Percentiles rank a stretch among this genome's conserved stretches.
phyloP scores from a whole-genome alignment of 2,113 vertebrate species.

The Dromiciops gliroides region DNA sequence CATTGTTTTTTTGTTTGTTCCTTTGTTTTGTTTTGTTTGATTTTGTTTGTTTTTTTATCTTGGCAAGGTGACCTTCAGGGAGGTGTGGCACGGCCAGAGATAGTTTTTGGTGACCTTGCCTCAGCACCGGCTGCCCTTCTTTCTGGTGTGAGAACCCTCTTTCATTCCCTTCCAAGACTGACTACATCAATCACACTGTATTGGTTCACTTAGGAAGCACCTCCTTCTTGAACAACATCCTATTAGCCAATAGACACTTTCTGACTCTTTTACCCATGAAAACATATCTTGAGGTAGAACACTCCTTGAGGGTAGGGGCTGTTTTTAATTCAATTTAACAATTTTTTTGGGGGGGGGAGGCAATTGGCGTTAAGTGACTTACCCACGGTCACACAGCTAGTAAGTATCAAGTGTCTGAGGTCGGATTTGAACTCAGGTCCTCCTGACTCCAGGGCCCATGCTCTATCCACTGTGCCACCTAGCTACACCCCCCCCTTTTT shows the following conservation, averaged over 20 bases:
- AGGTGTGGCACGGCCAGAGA: neutral
- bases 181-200: neutral
- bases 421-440: too few species aligned
- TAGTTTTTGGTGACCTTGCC: neutral
- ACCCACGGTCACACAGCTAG: too few species aligned
- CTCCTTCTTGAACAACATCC: neutral
- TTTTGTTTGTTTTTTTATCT: neutral
- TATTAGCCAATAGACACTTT: neutral
- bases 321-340: conserved; percentile 37
- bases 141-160: neutral
- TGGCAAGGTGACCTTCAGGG: neutral
- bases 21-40: too few species aligned
- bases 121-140: neutral
- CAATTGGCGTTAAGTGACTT: too few species aligned
- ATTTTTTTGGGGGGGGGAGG: too few species aligned
- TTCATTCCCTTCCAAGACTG: neutral
- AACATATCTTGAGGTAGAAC: neutral
- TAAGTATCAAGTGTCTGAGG: too few species aligned
- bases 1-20: too few species aligned
- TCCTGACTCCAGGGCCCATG: too few species aligned
- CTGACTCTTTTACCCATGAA: neutral
- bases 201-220: neutral
- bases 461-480: too few species aligned
- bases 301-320: neutral
- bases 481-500: too few species aligned